Base-by-base conservation (phyloP, 2,888 invertebrate genomes). In the Acrobasis suavella region DNA sequence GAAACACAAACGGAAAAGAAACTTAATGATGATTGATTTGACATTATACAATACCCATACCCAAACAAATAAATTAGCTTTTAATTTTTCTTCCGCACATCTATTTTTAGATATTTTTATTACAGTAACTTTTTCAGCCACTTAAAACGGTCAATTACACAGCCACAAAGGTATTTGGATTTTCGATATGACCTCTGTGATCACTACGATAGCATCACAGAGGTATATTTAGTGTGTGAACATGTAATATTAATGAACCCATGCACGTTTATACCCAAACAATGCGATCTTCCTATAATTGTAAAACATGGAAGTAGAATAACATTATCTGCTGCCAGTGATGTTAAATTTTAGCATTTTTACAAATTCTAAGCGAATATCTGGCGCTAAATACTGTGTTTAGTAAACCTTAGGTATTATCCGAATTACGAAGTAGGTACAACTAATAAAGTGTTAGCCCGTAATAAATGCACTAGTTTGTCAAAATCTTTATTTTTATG, bases 181-280 rank as follows among this genome's bases (percentile, higher is more conserved):
- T 55, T 55, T 55, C 38, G 32, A 56, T 56, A 14, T 42, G 42
- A 56, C 56, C 56, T 56, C 22, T 17, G 22, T 56, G 56, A 42
- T 56, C 56, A 42, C 22, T 15, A 16, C 15, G 59, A 59, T 59
- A 50, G 32, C 14, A 50, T 59, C 37, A 32, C 39, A 56, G 2
- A 56, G 5, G 42, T 15, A 38, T 50, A 59, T 17, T 51, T 59
- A 59, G 16, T 50, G 50, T 59, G 50, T 37, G 50, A 51, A 50
- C 32, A 22, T 50, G 2, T 15, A 37, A 49, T 58, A 37, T 50
- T 50, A 49, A 50, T 50, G 7, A 50, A 59, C 15, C 38, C 9
- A 59, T 46, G 12, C 39, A 42, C 17, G 16, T 42, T 56, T 56
- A 42, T 17, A 12, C 14, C 56, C 46, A 39, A 42, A 42, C 56